Conservation (phyloP, 2,888 invertebrate species). For the Onchidella celtica region DNA sequence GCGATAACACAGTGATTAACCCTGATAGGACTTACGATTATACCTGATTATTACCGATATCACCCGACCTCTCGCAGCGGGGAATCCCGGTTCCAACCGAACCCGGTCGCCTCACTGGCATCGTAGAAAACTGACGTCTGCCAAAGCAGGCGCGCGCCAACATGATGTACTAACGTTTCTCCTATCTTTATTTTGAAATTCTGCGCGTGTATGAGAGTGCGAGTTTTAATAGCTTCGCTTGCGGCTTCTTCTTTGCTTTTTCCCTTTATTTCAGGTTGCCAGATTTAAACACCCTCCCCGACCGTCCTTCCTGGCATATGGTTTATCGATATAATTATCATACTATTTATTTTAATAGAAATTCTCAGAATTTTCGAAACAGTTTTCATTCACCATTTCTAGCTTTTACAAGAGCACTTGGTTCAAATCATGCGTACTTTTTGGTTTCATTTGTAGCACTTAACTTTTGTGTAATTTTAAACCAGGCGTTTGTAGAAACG, state of each 20-base stretch:
- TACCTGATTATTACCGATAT: not conserved
- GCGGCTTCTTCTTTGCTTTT: too few relatives aligned
- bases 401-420: too few relatives aligned
- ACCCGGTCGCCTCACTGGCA: not conserved
- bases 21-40: not conserved
- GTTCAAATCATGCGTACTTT: too few relatives aligned
- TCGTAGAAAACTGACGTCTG: not conserved
- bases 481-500: too few relatives aligned
- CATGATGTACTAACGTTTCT: not conserved
- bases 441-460: too few relatives aligned
- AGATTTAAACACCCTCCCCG: too few relatives aligned
- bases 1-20: not conserved
- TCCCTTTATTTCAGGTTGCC: not conserved
- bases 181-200: not conserved
- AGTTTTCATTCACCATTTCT: not conserved
- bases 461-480: too few relatives aligned
- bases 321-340: too few relatives aligned
- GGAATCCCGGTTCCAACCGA: not conserved
- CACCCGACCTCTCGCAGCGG: not conserved
- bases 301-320: too few relatives aligned
- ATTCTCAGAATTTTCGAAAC: too few relatives aligned
- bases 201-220: slow-evolving; percentile 1
- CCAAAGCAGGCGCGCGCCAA: not conserved
- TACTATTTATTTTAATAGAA: too few relatives aligned
- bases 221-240: not conserved